Base-by-base conservation (phyloP, 2,113 vertebrate genomes). In the Andinoacara biseriatus region DNA sequence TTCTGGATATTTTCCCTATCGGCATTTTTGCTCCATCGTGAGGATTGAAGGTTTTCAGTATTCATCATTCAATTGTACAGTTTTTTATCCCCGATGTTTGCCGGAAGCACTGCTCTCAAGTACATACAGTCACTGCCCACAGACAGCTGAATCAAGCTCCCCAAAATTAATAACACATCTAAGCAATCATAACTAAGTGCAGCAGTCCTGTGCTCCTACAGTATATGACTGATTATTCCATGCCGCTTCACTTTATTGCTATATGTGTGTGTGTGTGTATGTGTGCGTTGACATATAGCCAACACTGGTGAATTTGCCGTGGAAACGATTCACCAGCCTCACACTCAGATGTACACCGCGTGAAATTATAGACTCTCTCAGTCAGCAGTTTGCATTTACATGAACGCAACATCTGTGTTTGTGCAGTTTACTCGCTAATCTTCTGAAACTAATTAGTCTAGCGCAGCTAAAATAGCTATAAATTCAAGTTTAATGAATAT, bases 141-240 rank as follows among this genome's bases (percentile, higher is more conserved):
- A 65, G 74, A 78, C 7, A 79, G 56, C 56, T 49, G 31, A 75
- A 59, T 33, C 81, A 76, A 38, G n/a, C 85, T 86, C 65, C 46
- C 43, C 57, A 38, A 57, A 57, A 38, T 38, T 31, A 61, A 43
- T 60, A 82, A 86, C 67, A 63, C 75, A 74, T 60, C 78, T 24
- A 84, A 82, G 33, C 76, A 77, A 61, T 52, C 40, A 57, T 35
- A 18, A 20, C n/a, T 60, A 14, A 74, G 11, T 65, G 43, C 62
- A 65, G 62, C 38, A 43, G 38, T 24, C 13, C 38, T 0, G 4
- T 43, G n/a, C 38, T n/a, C n/a, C 38, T 17, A 26, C 26, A 26
- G 26, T 26, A 43, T 5, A 10, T 65, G 62, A 65, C 35, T 65
- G 62, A 43, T 24, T 22, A 22, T 63, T 65, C 35, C 33, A 35